Evolutionary conservation across 2,797 vertebrate species (phyloP).

Genomic region (Leptoclinus maculatus): DNA sequence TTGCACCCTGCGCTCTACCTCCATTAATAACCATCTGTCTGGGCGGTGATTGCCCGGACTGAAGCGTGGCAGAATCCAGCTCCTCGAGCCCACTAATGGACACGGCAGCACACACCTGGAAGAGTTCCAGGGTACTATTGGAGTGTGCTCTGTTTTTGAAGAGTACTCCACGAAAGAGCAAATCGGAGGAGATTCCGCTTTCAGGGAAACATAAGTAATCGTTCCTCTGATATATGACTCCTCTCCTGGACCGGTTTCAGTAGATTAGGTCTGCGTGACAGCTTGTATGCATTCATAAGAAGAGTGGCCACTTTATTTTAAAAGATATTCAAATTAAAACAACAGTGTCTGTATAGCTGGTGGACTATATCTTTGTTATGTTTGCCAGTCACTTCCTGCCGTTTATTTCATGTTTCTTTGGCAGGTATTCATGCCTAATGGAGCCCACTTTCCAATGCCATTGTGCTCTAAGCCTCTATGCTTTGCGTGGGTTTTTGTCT

Average conservation of each 20-base stretch:
- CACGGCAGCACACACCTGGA: constrained; percentile 7
- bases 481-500: not conserved
- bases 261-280: not conserved
- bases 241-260: not conserved
- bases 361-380: not conserved
- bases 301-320: not conserved
- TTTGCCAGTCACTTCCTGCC: not conserved
- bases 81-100: not conserved
- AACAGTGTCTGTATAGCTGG: not conserved
- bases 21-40: constrained; percentile 57
- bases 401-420: not conserved
- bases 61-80: constrained; percentile 25
- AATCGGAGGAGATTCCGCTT: not conserved
- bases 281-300: not conserved
- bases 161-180: not conserved
- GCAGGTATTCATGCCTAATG: not conserved
- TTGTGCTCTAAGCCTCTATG: not conserved
- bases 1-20: constrained; percentile 30
- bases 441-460: not conserved
- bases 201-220: not conserved
- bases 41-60: constrained; percentile 29
- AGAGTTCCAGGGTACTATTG: not conserved
- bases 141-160: not conserved
- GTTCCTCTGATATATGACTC: not conserved
- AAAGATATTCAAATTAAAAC: constrained; percentile 6